A percentile compares a stretch with the other conserved stretches of the same genome.
These are phyloP conservation scores for Aphelenchoides fujianensis DNA, from an alignment of 1,140 invertebrate genomes.

Conservation along the genomic window DNA sequence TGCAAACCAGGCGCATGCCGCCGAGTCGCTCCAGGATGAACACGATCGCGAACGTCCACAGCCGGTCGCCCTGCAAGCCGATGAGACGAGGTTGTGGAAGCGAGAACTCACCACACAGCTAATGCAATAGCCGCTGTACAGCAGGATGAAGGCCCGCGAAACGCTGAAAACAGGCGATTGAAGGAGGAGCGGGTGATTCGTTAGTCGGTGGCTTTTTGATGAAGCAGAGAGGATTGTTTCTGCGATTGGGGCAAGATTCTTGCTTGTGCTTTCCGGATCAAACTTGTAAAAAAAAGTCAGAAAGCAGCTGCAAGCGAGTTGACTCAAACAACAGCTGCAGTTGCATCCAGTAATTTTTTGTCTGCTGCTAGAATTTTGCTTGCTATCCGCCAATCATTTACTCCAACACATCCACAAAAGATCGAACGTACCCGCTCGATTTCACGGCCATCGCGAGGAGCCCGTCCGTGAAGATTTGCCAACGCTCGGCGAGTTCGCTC, in stretches of 20 bases:
- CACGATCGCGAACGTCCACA: slow-evolving; percentile 36
- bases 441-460: slow-evolving; percentile 15
- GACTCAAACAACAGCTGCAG: too few species aligned
- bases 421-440: slow-evolving; percentile 7
- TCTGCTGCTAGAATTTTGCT: too few species aligned
- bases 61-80: slow-evolving; percentile 27
- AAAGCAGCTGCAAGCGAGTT: too few species aligned
- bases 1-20: slow-evolving; percentile 32
- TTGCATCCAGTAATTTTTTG: too few species aligned
- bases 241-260: too few species aligned
- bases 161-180: slow-evolving; percentile 23
- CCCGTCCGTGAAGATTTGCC: neutral
- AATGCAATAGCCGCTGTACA: slow-evolving; percentile 31
- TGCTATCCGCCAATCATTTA: too few species aligned
- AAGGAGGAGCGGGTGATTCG: neutral
- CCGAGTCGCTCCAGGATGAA: slow-evolving; percentile 31
- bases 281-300: too few species aligned
- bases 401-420: too few species aligned
- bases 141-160: slow-evolving; percentile 18
- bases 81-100: neutral
- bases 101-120: slow-evolving; percentile 32
- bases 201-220: too few species aligned
- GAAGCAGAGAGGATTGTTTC: too few species aligned
- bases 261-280: too few species aligned
- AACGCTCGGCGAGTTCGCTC: neutral